Base-by-base conservation (phyloP, 2,797 vertebrate genomes). In the Leptoclinus maculatus region DNA sequence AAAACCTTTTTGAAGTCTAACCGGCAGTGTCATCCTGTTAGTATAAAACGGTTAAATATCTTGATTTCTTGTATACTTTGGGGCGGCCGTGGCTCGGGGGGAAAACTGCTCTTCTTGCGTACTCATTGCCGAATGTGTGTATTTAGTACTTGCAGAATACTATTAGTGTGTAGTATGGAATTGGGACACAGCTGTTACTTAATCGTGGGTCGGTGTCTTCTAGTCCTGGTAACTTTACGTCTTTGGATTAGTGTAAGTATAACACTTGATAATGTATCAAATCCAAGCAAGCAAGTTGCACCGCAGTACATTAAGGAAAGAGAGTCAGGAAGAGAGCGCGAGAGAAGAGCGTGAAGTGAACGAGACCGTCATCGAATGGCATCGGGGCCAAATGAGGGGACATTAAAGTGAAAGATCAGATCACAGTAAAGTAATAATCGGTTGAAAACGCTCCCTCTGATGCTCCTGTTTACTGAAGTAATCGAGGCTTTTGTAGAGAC, bases 391-490 rank as follows among this genome's bases (percentile, higher is more conserved):
- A 70, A 32, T 32, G 29, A 32, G 29, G 29, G 29, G 29, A 32
- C 29, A 32, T 32, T 32, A n/a, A 71, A 73, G 51, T 79, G 43
- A 74, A 82, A 76, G 74, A 73, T 79, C 60, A 71, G 45, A 87
- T 87, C 75, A 70, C 69, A 72, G 43, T 87, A 45, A 79, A 59
- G 80, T 81, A 54, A 62, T 80, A 76, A 88, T 82, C 53, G 49
- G 32, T 54, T 47, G 36, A 70, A 76, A 76, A 72, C 16, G n/a
- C 34, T 75, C 49, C 64, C 32, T 45, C 19, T 51, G 23, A 77
- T 78, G 71, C 67, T 71, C 12, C 1, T 86, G 74, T 86, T 84
- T 79, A 76, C 73, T 65, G 45, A 85, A 75, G 83, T 83, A 68
- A 86, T 77, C 36, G 21, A 38, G 25, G 60, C 73, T 69, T 87